phyloP scores from a whole-genome alignment of 2,113 vertebrate species.

The Nerophis ophidion region DNA sequence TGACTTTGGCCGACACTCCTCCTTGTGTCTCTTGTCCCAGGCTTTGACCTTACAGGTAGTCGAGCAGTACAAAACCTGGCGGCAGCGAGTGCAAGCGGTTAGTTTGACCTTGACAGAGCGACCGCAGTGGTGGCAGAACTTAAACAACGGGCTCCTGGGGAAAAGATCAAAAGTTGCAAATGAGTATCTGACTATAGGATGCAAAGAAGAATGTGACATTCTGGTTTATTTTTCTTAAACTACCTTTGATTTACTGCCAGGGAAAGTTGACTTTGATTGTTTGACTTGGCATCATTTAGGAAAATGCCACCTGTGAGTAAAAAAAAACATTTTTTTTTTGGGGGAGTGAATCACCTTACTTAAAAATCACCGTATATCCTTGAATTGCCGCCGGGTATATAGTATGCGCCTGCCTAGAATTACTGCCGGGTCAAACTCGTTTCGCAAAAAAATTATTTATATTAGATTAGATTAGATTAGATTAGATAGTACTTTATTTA shows the following conservation, averaged over 20 bases:
- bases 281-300: background rate
- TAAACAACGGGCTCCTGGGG: conserved; percentile 63
- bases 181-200: background rate
- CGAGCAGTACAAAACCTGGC: conserved; percentile 73
- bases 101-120: conserved; percentile 72
- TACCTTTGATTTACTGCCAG: background rate
- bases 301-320: background rate
- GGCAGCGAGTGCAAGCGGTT: conserved; percentile 66
- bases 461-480: too few relatives aligned
- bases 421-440: too few relatives aligned
- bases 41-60: conserved; percentile 70
- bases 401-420: too few relatives aligned
- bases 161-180: background rate
- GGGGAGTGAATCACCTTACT: too few relatives aligned
- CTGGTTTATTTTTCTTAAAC: background rate
- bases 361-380: too few relatives aligned
- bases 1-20: conserved; percentile 60
- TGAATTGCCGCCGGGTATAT: too few relatives aligned
- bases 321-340: background rate
- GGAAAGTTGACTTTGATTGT: background rate
- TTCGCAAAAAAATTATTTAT: too few relatives aligned
- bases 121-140: conserved; percentile 79
- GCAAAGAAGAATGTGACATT: background rate
- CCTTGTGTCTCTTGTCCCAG: conserved; percentile 71
- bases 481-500: too few relatives aligned